Base-by-base conservation (phyloP, 2,797 vertebrate species). In the Scarus forsteni region DNA sequence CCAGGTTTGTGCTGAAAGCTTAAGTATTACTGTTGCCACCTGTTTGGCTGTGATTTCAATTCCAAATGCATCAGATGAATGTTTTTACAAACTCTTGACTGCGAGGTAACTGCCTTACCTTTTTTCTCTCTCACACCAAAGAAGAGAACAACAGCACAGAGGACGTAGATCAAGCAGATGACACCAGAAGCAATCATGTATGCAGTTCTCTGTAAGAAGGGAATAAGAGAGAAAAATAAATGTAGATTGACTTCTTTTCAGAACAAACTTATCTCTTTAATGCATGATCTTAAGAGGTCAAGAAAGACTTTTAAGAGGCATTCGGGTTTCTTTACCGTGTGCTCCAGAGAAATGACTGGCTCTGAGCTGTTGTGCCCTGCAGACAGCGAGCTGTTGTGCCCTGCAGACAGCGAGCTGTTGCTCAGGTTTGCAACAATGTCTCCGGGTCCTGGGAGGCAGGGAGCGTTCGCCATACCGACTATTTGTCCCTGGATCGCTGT, bases 401-500 rank as follows among this genome's bases (percentile, higher is more conserved):
- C 70, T 10, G 16, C 61, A 0, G 86, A 42, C 0, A 0, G 0
- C 0, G 81, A 60, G 27, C 18, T 15, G 83, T 88, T 83, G 19
- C 19, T 46, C 2, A 18, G 6, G 3, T 77, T 6, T 0, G 53
- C 60, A 7, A 66, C 0, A 0, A 81, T n/a, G 5, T 87, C 75
- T 0, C 0, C 15, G 0, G 83, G 76, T 35, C 72, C 83, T 0
- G 81, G 70, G 11, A 97, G 55, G 84, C 98, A 99, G 36, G 96
- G 95, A 0, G 94, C 92, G 8, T 94, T 90, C 0, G 92, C 96
- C 67, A 95, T 95, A 35, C 98, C 97, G 55, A 99, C 97, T 0
- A 99, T 99, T 92, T 99, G 98, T 5, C 98, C 98, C 86, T 99
- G 97, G 90, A 99, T 94, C 0, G 97, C 97, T 0, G 98, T 98